phyloP scores from a whole-genome alignment of 2,888 invertebrate species.

The Cabera pusaria region DNA sequence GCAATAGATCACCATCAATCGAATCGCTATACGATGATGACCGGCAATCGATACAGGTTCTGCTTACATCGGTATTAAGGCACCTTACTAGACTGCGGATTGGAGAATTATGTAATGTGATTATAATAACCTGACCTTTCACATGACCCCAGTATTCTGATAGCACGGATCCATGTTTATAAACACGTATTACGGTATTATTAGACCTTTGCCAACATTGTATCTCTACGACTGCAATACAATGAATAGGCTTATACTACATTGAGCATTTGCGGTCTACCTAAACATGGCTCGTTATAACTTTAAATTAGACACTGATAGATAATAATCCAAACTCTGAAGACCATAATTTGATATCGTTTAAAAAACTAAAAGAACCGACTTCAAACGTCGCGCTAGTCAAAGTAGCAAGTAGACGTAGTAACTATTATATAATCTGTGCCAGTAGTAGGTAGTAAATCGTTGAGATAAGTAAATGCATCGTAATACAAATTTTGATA shows the following conservation, averaged over 20 bases:
- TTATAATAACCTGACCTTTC: constrained; percentile 28
- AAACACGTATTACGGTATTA: constrained; percentile 20
- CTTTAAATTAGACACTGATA: background rate
- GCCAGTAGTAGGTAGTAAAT: too few relatives aligned
- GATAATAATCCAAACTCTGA: too few relatives aligned
- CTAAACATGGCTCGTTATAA: too few relatives aligned
- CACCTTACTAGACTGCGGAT: constrained; percentile 16
- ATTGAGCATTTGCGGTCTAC: too few relatives aligned
- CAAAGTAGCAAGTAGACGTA: too few relatives aligned
- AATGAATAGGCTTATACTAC: too few relatives aligned
- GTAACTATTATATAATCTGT: too few relatives aligned
- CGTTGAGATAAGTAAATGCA: too few relatives aligned
- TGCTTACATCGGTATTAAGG: background rate
- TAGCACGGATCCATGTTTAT: constrained; percentile 26
- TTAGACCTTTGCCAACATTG: constrained; percentile 17
- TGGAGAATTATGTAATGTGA: constrained; percentile 29
- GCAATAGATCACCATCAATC: constrained; percentile 55
- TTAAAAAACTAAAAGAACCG: too few relatives aligned
- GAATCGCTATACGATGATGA: constrained; percentile 41
- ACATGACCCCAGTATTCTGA: constrained; percentile 21
- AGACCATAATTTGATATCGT: too few relatives aligned
- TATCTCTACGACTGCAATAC: constrained; percentile 16
- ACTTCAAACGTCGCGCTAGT: too few relatives aligned
- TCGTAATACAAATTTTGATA: too few relatives aligned
- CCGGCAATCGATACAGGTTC: constrained; percentile 48